Evolutionary conservation across 37 sponge, comb jelly and placozoan species (phyloP).

Genomic region (Theonella swinhoei): DNA sequence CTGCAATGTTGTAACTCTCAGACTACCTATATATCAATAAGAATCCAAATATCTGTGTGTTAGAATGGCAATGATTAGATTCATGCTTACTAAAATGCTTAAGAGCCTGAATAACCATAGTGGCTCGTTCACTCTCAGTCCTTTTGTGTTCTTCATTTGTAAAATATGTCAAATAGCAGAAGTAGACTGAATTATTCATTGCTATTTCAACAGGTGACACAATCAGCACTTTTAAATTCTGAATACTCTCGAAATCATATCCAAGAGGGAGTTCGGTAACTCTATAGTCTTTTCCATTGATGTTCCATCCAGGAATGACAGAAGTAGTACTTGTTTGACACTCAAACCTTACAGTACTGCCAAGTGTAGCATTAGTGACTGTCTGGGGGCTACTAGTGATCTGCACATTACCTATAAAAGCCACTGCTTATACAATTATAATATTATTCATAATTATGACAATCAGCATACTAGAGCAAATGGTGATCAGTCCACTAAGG

Average conservation of each 20-base stretch:
- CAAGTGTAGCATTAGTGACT: neutral
- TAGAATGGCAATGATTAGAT: too few relatives aligned
- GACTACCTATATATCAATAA: too few relatives aligned
- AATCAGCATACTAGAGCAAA: too few relatives aligned
- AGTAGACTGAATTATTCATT: neutral
- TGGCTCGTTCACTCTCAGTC: neutral
- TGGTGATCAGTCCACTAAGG: too few relatives aligned
- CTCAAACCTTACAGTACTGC: neutral
- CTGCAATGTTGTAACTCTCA: too few relatives aligned
- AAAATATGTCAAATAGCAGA: neutral
- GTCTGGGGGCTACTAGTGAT: neutral
- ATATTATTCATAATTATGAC: too few relatives aligned
- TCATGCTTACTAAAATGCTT: too few relatives aligned
- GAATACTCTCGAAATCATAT: neutral
- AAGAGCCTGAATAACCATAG: neutral
- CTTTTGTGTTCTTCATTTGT: too few relatives aligned
- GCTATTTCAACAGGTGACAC: neutral
- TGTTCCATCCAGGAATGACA: neutral
- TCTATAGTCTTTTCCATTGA: neutral
- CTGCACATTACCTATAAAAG: too few relatives aligned
- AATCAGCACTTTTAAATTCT: neutral
- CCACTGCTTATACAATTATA: too few relatives aligned
- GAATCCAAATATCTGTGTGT: too few relatives aligned
- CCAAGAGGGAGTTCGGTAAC: neutral
- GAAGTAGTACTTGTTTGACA: neutral